phyloP scores from a whole-genome alignment of 2,113 vertebrate species.

The Microtus richardsoni region DNA sequence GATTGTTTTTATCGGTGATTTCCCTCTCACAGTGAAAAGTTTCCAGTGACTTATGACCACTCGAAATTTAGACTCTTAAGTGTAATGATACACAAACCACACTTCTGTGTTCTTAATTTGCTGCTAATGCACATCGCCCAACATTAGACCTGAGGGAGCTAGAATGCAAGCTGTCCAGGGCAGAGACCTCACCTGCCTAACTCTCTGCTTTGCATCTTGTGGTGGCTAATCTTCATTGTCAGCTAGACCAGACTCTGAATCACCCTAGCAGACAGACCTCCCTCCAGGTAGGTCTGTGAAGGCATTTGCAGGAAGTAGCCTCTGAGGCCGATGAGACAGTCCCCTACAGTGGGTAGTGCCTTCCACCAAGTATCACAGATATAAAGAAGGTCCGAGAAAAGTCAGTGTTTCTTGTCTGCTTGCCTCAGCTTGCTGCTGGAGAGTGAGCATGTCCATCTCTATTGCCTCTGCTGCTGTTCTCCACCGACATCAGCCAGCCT shows the following conservation, averaged over 20 bases:
- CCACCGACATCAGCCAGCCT: background rate
- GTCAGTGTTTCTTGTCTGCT: background rate
- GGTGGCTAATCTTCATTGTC: background rate
- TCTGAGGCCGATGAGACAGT: background rate
- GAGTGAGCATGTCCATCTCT: background rate
- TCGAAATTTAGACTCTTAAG: background rate
- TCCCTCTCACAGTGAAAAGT: background rate
- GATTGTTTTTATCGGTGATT: background rate
- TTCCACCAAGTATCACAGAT: background rate
- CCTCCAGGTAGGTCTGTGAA: background rate
- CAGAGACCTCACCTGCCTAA: background rate
- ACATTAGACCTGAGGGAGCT: background rate
- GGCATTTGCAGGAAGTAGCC: background rate
- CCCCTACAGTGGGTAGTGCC: background rate
- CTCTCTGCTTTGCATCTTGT: background rate
- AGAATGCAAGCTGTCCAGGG: background rate
- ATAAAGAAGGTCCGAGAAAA: background rate
- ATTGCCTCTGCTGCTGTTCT: background rate
- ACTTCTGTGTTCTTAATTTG: constrained; percentile 13
- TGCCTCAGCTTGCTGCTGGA: background rate
- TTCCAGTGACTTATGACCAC: background rate
- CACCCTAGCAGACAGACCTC: background rate
- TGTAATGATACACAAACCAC: constrained; percentile 5
- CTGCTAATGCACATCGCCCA: background rate
- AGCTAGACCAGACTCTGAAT: background rate